A percentile compares a stretch with the other conserved stretches of the same genome.
Conservation (phyloP, 2,113 vertebrate species). For the Zosterops pallidus region DNA sequence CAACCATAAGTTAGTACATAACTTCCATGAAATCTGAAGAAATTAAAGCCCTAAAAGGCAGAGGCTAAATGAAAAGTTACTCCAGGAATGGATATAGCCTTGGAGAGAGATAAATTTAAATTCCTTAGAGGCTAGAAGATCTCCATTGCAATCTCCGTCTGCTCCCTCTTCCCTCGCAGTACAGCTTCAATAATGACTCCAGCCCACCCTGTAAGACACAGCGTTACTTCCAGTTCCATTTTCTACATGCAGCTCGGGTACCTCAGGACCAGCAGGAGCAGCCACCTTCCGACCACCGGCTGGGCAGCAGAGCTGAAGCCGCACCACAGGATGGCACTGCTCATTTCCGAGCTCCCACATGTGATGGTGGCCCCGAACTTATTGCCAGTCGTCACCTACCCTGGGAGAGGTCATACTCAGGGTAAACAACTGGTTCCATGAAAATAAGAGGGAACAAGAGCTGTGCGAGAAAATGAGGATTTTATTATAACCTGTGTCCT, state of each 20-base stretch:
- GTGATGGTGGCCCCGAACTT: neutral
- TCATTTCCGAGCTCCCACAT: neutral
- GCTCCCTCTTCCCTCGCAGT: neutral
- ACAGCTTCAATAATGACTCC: neutral
- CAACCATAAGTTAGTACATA: neutral
- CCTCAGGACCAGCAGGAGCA: neutral
- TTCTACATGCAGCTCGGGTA: rapidly evolving
- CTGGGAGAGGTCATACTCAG: neutral
- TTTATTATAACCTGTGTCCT: neutral
- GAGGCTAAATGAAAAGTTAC: neutral
- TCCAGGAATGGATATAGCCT: neutral
- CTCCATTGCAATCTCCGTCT: neutral
- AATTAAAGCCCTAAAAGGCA: neutral
- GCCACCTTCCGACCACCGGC: rapidly evolving
- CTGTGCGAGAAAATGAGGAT: neutral
- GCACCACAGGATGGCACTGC: neutral
- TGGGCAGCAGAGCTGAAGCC: neutral
- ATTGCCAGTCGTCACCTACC: neutral
- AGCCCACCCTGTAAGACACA: neutral
- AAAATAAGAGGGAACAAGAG: neutral
- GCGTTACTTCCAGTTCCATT: neutral
- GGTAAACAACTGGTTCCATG: neutral
- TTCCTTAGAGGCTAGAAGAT: neutral
- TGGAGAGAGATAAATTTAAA: neutral
- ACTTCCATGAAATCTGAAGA: neutral